Evolutionary conservation across 2,113 vertebrate genomes (phyloP).

Genomic region (Podarcis muralis): DNA sequence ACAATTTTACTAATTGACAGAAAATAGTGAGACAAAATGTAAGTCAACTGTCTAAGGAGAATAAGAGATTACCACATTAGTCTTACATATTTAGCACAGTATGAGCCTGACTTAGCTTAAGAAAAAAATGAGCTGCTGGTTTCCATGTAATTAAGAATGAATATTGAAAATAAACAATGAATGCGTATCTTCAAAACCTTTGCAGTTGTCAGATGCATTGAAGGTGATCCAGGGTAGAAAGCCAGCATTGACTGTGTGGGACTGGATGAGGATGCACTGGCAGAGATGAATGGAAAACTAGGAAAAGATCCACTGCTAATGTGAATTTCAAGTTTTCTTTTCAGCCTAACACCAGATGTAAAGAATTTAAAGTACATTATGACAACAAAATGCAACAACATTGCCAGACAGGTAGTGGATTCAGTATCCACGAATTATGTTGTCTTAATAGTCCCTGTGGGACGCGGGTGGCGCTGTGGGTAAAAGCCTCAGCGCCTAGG

Average conservation of each 20-base stretch:
- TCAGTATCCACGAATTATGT: not conserved
- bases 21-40: conserved; percentile 27
- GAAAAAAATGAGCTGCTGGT: conserved; percentile 2
- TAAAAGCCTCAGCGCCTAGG: too few relatives aligned
- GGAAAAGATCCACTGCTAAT: conserved; percentile 8
- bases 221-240: conserved; percentile 22
- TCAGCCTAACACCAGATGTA: not conserved
- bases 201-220: conserved; percentile 19
- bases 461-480: too few relatives aligned
- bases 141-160: not conserved
- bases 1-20: conserved; percentile 44
- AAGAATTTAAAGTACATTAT: not conserved
- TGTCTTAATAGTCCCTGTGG: not conserved
- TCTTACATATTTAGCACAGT: conserved; percentile 9
- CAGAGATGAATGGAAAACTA: conserved; percentile 8
- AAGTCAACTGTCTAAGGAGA: conserved; percentile 38
- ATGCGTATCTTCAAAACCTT: accelerated
- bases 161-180: not conserved
- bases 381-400: not conserved
- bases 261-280: conserved; percentile 12
- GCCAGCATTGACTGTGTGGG: conserved; percentile 4
- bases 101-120: conserved; percentile 3
- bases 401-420: not conserved
- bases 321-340: not conserved
- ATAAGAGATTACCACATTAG: not conserved